Conservation (phyloP, 2,797 vertebrate genomes). For the Echeneis naucrates region DNA sequence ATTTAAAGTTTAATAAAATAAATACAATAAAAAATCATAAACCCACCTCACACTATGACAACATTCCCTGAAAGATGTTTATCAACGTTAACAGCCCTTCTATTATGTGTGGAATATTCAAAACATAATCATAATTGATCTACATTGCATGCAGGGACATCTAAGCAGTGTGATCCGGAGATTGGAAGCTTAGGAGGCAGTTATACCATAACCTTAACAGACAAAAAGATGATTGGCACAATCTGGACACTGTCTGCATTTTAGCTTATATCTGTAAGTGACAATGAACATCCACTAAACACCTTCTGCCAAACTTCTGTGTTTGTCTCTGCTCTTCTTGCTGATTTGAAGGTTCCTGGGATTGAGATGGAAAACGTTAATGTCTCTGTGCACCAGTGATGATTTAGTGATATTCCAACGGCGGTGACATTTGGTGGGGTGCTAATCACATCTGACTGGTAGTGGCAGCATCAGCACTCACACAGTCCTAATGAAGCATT, state of each 20-base stretch:
- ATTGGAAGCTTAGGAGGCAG: conserved; percentile 35
- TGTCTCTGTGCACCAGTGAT: conserved; percentile 6
- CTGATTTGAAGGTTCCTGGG: background rate
- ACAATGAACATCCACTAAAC: no score
- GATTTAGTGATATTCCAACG: conserved; percentile 10
- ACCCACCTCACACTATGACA: conserved; percentile 10
- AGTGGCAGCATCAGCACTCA: background rate
- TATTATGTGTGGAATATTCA: conserved; percentile 29
- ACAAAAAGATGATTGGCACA: conserved; percentile 18
- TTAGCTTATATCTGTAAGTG: conserved; percentile 1
- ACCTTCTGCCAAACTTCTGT: background rate
- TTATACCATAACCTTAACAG: conserved; percentile 9
- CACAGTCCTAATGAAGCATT: background rate
- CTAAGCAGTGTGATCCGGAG: conserved; percentile 33
- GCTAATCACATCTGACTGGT: background rate
- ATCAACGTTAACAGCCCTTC: conserved; percentile 5
- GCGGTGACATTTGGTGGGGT: background rate
- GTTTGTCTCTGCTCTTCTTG: conserved; percentile 2
- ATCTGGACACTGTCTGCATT: background rate
- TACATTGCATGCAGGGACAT: conserved; percentile 55
- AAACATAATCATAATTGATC: conserved; percentile 40
- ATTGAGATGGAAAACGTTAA: background rate
- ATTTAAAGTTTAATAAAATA: no score
- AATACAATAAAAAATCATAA: no score
- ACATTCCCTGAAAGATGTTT: background rate